Base-by-base conservation (phyloP, 2,888 invertebrate species). In the Pollenia griseotomentosa region DNA sequence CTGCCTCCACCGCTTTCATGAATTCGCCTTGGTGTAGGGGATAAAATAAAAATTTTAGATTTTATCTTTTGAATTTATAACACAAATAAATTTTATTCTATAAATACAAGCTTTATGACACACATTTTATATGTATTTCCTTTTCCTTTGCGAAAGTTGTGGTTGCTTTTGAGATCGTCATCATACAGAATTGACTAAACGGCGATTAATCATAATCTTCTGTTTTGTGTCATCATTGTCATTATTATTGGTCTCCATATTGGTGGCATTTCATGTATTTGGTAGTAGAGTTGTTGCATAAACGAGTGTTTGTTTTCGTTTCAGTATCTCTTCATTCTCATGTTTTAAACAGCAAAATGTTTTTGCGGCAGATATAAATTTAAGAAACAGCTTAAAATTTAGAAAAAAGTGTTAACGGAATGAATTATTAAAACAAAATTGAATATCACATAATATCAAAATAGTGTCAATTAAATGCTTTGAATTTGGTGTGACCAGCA, bases 141-240 rank as follows among this genome's bases (percentile, higher is more conserved):
- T n/a, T n/a, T 33, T 5, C 33, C 33, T 33, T 33, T 33, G 33
- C 5, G 33, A 33, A 33, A 9, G 10, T 1, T 77, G 16, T 46
- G 23, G 0, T 44, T 92, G 90, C 7, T 23, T 9, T 23, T 33
- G n/a, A n/a, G 33, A 14, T 53, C 23, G 53, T 65, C 65, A 14
- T 77, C 33, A 51, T 65, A 83, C 91, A 90, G 91, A 92, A 92
- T 92, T 92, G 91, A 92, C 92, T 92, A 91, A 92, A 92, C 91
- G 89, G 90, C 92, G 90, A 92, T 92, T 92, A 92, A 92, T 92
- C 92, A 92, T 92, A 92, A 91, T 92, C 91, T 88, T 83, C 53
- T 83, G 78, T 83, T 71, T 77, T 57, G 74, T 75, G 70, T 86
- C 88, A 84, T 83, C 88, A 77, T 78, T 86, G 84, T 79, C 83